phyloP scores from a whole-genome alignment of 2,113 vertebrate species.

The Corythaixoides concolor region DNA sequence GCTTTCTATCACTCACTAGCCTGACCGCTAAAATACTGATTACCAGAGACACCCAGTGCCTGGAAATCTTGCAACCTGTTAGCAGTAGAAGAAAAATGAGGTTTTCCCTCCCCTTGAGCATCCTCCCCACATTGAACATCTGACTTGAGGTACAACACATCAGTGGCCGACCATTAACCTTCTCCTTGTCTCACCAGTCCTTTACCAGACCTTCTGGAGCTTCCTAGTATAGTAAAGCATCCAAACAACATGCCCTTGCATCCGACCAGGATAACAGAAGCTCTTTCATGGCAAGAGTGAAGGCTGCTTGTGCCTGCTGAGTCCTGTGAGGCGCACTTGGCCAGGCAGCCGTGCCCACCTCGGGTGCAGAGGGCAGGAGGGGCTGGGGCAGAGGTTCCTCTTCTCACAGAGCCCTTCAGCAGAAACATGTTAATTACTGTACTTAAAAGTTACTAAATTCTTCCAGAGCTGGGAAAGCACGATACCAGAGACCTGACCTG shows the following conservation, averaged over 20 bases:
- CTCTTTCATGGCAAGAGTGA: neutral
- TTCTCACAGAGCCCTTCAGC: neutral
- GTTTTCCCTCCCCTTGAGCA: neutral
- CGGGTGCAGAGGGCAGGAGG: neutral
- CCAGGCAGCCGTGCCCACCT: neutral
- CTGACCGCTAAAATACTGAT: neutral
- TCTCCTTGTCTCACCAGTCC: neutral
- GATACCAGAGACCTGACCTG: neutral
- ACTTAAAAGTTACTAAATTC: neutral
- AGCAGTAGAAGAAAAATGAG: neutral
- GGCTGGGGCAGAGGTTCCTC: neutral
- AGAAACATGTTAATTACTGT: accelerated
- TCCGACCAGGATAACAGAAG: neutral
- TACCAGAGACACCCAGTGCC: neutral
- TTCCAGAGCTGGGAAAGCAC: neutral
- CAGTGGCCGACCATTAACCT: accelerated
- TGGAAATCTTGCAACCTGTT: neutral
- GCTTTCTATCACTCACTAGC: neutral
- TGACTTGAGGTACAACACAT: neutral
- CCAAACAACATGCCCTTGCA: neutral
- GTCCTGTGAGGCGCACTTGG: accelerated
- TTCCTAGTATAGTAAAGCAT: neutral
- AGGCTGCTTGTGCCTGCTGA: neutral
- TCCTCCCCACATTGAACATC: neutral
- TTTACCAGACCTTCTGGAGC: neutral